These are phyloP conservation scores for Cassiopea andromeda DNA, from an alignment of 30 jellyfish, hydroid and myxozoan species.

Conservation along the genomic window DNA sequence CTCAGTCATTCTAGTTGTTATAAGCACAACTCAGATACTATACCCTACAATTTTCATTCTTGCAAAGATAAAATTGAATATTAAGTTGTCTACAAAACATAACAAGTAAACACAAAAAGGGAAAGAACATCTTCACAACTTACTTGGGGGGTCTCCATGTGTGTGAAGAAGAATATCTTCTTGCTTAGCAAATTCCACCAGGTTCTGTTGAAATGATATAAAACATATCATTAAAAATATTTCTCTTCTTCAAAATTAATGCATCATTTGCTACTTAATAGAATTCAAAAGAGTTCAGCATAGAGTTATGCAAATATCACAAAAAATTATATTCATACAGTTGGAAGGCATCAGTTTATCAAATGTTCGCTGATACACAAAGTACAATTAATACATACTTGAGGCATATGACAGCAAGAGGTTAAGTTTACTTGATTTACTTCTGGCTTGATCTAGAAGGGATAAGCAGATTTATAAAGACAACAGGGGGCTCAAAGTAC, in stretches of 20 bases:
- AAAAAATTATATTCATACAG: too few species aligned
- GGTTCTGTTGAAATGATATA: constrained; percentile 49
- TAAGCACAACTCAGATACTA: too few species aligned
- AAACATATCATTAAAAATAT: too few species aligned
- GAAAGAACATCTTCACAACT: background rate
- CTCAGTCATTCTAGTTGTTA: too few species aligned
- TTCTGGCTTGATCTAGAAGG: constrained; percentile 84
- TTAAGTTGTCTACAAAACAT: background rate
- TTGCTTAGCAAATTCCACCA: constrained; percentile 90
- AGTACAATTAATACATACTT: constrained; percentile 50
- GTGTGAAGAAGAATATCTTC: constrained; percentile 88
- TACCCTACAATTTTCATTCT: too few species aligned
- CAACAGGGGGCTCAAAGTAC: too few species aligned
- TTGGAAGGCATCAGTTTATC: background rate
- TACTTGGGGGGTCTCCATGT: constrained; percentile 97
- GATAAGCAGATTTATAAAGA: background rate
- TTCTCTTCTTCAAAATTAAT: too few species aligned
- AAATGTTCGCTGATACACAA: background rate
- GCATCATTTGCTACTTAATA: too few species aligned
- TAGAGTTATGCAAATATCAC: too few species aligned
- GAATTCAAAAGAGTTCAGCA: too few species aligned
- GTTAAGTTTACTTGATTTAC: constrained; percentile 95
- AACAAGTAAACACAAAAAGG: background rate
- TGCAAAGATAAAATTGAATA: too few species aligned
- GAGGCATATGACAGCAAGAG: constrained; percentile 98